Evolutionary conservation across 1,140 invertebrate genomes (phyloP).

Genomic region (Papilio helenus): DNA sequence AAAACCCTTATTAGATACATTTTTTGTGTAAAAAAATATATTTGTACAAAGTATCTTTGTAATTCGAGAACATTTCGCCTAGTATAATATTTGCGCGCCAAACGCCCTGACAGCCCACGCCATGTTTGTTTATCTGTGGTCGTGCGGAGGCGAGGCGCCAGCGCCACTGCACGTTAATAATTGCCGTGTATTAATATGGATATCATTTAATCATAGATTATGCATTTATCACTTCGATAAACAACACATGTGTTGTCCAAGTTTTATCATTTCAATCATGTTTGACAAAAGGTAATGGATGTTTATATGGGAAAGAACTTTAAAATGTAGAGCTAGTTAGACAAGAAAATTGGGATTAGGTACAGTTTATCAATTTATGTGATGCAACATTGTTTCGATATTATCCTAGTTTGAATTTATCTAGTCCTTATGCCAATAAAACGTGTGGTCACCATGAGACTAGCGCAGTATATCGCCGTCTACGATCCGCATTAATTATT

Average conservation of each 20-base stretch:
- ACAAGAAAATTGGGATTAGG: too few relatives aligned
- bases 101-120: slow-evolving; percentile 22
- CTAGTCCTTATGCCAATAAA: neutral
- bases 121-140: slow-evolving; percentile 32
- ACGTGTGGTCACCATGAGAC: slow-evolving; percentile 10
- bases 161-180: slow-evolving; percentile 29
- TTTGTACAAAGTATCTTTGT: neutral
- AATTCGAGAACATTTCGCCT: slow-evolving; percentile 5
- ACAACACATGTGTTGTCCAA: neutral
- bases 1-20: too few relatives aligned
- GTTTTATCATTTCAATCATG: neutral
- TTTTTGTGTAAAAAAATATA: too few relatives aligned
- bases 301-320: too few relatives aligned
- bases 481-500: slow-evolving; percentile 39
- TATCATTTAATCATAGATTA: neutral
- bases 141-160: slow-evolving; percentile 31
- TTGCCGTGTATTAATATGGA: slow-evolving; percentile 17
- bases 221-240: neutral
- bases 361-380: too few relatives aligned
- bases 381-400: too few relatives aligned
- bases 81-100: slow-evolving; percentile 31
- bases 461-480: slow-evolving; percentile 36
- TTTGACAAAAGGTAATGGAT: too few relatives aligned
- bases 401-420: neutral
- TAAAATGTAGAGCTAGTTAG: too few relatives aligned